Evolutionary conservation across 2,797 vertebrate genomes (phyloP).

Genomic region (Fistularia commersonii): DNA sequence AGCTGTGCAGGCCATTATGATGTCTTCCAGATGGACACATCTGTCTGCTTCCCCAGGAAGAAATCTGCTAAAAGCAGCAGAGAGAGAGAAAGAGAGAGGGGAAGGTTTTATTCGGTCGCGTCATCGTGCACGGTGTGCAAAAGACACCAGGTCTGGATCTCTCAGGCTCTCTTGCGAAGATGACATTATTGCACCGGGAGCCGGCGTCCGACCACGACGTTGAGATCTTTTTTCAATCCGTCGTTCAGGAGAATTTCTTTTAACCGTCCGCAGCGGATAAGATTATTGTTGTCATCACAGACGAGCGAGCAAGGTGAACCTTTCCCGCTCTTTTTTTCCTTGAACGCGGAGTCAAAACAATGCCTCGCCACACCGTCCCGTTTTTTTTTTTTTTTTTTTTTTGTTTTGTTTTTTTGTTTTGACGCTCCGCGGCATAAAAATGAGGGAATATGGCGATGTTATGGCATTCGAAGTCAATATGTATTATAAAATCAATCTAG

Average conservation of each 20-base stretch:
- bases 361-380: conserved; percentile 37
- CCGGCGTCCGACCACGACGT: too few species aligned
- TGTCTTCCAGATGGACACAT: conserved; percentile 72
- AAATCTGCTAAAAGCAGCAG: conserved; percentile 52
- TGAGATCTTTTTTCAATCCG: too few species aligned
- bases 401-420: conserved; percentile 70
- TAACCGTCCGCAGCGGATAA: too few species aligned
- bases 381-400: too few species aligned
- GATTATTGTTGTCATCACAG: conserved; percentile 80
- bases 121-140: conserved; percentile 13
- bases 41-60: conserved; percentile 56
- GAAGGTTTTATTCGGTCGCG: conserved; percentile 51
- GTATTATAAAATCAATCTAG: conserved; percentile 99
- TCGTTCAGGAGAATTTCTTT: too few species aligned
- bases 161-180: too few species aligned
- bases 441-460: conserved; percentile 96
- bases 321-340: conserved; percentile 85
- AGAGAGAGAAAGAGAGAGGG: conserved; percentile 33
- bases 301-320: conserved; percentile 77
- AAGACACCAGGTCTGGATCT: conserved; percentile 24
- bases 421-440: conserved; percentile 84
- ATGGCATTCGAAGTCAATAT: conserved; percentile 99
- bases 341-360: conserved; percentile 44
- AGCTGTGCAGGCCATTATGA: conserved; percentile 58
- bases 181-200: too few species aligned